Evolutionary conservation across 1,140 invertebrate species (phyloP), one percentile per base, ranked within the genome.

Genomic region (Cephus cinctus): DNA sequence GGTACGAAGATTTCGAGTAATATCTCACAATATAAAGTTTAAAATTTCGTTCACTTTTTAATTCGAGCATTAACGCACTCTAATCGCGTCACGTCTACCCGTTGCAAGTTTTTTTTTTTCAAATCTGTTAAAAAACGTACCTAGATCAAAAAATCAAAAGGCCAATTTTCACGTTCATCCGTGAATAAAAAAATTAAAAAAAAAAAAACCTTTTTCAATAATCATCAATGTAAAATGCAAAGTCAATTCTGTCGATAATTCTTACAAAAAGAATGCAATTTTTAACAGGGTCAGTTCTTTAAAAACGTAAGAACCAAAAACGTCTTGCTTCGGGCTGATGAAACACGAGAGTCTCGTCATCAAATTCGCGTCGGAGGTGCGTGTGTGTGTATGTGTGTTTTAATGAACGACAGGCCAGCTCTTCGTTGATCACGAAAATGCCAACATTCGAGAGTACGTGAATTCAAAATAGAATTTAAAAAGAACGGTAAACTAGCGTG

Each of bases 351-450:
- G 38, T 21, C 21, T 46, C 36, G 20, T 47, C 50, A 34, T 41
- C 38, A 36, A 52, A 43, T 52, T 47, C 16, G 16, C 38, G 38
- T 31, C 34, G 16, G 42, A 23, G 19, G 47, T 55, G 25, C 48
- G 36, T 48, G 51, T 59, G 44, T 56, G 25, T 27, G 25, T 27
- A n/a, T 6, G 25, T 27, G 25, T 27, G n/a, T 56, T 58, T 63
- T 56, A 60, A 64, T 68, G 65, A 72, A 73, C 67, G 69, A 75
- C 71, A 76, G 73, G 73, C 71, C 74, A 74, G 69, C 69, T 74
- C 61, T 77, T 76, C 75, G 73, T 74, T 77, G 73, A 77, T 75
- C 67, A 71, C 71, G 71, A 75, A 73, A 73, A 73, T 75, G 62
- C 68, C 65, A 75, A 73, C 69, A 70, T 67, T 68, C 69, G 71